Conservation (phyloP, 2,888 invertebrate genomes). For the Physocephala rufipes region DNA sequence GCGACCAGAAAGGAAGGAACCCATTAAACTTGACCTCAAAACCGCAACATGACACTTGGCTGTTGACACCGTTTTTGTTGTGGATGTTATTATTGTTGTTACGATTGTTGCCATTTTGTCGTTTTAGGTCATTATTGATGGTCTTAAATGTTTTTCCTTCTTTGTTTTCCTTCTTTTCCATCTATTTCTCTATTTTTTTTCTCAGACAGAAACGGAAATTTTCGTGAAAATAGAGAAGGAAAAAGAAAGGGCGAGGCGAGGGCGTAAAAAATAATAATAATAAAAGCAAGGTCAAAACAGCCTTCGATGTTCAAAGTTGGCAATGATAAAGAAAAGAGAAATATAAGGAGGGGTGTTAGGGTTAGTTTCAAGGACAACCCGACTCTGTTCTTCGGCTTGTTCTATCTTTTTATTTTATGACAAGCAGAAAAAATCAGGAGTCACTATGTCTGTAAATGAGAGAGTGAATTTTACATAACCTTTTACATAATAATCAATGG, state of each 20-base stretch:
- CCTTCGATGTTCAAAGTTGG: background rate
- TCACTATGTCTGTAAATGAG: too few relatives aligned
- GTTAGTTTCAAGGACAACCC: too few relatives aligned
- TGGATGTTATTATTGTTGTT: background rate
- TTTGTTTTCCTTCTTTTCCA: too few relatives aligned
- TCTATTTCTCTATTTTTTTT: too few relatives aligned
- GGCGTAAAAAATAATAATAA: background rate
- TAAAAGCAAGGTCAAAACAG: background rate
- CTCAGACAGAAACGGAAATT: background rate
- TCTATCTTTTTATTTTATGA: too few relatives aligned
- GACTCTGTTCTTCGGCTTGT: too few relatives aligned
- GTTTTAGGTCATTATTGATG: background rate
- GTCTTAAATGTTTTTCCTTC: too few relatives aligned
- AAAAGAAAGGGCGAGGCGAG: background rate
- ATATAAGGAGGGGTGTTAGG: too few relatives aligned
- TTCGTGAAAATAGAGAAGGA: background rate
- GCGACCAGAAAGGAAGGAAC: background rate
- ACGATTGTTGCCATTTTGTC: conserved; percentile 6
- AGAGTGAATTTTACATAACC: too few relatives aligned
- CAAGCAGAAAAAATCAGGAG: too few relatives aligned
- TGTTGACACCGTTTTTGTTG: too few relatives aligned
- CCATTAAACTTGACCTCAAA: conserved; percentile 34
- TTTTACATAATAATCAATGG: too few relatives aligned
- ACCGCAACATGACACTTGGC: conserved; percentile 13
- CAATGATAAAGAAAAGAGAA: background rate